Evolutionary conservation across 1,140 invertebrate genomes (phyloP).

Genomic region (Acyrthosiphon pisum): DNA sequence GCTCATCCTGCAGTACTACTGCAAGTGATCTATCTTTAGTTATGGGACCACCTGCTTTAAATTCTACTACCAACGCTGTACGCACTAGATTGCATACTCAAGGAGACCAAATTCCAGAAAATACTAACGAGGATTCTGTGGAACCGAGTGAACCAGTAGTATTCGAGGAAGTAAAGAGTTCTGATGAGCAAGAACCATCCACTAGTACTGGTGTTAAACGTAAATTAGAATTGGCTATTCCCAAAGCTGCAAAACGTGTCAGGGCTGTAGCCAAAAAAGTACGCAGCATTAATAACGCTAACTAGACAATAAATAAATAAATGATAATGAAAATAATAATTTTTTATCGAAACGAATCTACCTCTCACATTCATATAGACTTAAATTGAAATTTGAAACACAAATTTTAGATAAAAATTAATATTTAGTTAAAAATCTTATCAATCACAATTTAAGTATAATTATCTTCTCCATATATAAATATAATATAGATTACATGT

Average conservation of each 20-base stretch:
- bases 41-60: conserved; percentile 34
- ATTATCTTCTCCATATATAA: conserved; percentile 12
- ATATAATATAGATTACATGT: conserved; percentile 18
- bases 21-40: conserved; percentile 36
- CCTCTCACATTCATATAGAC: conserved; percentile 50
- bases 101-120: conserved; percentile 14
- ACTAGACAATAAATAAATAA: conserved; percentile 44
- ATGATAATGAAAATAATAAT: conserved; percentile 34
- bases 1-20: conserved; percentile 43
- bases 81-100: conserved; percentile 9
- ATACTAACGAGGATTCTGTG: background rate
- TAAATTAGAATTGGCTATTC: conserved; percentile 47
- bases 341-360: conserved; percentile 46
- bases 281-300: conserved; percentile 37
- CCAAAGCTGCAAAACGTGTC: conserved; percentile 48
- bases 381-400: conserved; percentile 17
- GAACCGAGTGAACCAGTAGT: background rate
- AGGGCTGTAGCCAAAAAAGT: conserved; percentile 51
- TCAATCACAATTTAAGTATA: background rate
- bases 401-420: conserved; percentile 39
- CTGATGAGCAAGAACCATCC: conserved; percentile 50
- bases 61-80: conserved; percentile 34
- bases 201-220: conserved; percentile 51
- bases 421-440: conserved; percentile 31
- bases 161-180: conserved; percentile 24